Evolutionary conservation across 92 coral and sea anemone species (phyloP), one percentile per base, ranked within the genome.

Genomic region (Actinernus sp.): DNA sequence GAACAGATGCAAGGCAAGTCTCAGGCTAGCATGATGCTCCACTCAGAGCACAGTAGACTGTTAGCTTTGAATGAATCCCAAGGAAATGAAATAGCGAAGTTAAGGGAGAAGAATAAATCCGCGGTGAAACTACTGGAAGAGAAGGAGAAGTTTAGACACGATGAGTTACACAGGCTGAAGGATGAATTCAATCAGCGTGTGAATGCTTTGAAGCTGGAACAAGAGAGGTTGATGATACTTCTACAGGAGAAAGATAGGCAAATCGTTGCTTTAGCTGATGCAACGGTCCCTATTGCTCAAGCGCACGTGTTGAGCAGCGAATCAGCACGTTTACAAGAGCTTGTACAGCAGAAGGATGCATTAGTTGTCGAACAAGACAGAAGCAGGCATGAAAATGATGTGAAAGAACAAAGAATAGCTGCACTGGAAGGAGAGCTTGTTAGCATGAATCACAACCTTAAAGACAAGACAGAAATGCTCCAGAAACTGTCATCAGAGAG

Each of bases 41-140:
- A 91, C 25, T 64, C 71, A 13, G 97, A 94, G 52, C 94, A 94
- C 71, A 85, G 76, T 44, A 82, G 91, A 38, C 76, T 94, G 24
- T 84, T 94, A 23, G 88, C 88, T n/a, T 67, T 94, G 31, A 94
- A 94, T 68, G 92, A 91, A 34, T 91, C 98, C 1, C 98, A 94
- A 60, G 93, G 92, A 1, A 92, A 94, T 28, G 98, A 94, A 58
- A 91, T 94, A 34, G 98, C 92, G 0, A 87, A 92, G 54, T 55
- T 94, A 31, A 70, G 98, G 31, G 98, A 94, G 49, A 83, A 70
- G 51, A 82, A 77, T 23, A 51, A 84, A 0, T 25, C 82, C 24
- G 58, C 91, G 38, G 70, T 81, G 40, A 71, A 91, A 49, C 79
- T 86, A 9, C 79, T 94, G 3, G 97, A 92, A 25, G 98, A 91